Evolutionary conservation across 2,888 invertebrate species (phyloP).

Genomic region (Lucinisca nassula): DNA sequence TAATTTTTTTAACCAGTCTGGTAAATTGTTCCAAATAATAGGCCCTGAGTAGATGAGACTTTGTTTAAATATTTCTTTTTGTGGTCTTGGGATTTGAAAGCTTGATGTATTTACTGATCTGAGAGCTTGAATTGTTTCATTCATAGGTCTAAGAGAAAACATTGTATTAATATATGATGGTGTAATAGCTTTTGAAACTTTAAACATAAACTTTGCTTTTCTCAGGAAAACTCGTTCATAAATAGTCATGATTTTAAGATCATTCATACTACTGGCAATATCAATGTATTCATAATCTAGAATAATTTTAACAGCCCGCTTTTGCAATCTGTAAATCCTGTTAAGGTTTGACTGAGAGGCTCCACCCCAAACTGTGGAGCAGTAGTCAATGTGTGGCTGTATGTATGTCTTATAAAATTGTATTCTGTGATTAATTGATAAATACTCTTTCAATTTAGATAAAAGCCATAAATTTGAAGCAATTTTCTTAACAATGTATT

Average conservation of each 20-base stretch:
- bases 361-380: neutral
- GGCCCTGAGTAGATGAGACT: too few relatives aligned
- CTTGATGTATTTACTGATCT: too few relatives aligned
- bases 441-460: neutral
- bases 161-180: too few relatives aligned
- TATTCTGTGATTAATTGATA: neutral
- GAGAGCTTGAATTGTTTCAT: too few relatives aligned
- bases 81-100: too few relatives aligned
- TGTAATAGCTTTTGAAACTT: too few relatives aligned
- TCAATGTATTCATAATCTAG: neutral
- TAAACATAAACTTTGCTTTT: too few relatives aligned
- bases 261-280: neutral
- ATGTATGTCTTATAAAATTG: slow-evolving; percentile 2
- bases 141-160: too few relatives aligned
- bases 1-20: too few relatives aligned
- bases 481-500: neutral
- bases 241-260: neutral
- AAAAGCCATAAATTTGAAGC: neutral
- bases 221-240: too few relatives aligned
- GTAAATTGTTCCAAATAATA: too few relatives aligned
- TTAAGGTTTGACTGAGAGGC: neutral
- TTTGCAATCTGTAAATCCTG: neutral
- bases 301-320: neutral
- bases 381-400: neutral
- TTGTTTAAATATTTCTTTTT: too few relatives aligned